These are phyloP conservation scores for Eulemur mongoz DNA, from an alignment of 2,797 vertebrate species.

Conservation along the genomic window DNA sequence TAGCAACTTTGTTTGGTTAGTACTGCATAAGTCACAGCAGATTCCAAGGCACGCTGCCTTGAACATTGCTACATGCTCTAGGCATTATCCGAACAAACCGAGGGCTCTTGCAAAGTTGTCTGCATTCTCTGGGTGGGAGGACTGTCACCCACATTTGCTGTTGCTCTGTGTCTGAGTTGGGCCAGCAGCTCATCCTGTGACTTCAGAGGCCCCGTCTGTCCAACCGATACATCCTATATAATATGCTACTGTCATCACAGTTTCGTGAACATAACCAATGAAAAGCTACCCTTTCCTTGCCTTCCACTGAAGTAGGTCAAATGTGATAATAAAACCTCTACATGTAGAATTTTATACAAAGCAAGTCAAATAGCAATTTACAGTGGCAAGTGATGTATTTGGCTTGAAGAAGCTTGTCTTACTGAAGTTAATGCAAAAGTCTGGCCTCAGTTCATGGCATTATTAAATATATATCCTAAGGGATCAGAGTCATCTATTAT, in stretches of 20 bases:
- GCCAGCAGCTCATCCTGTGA: not conserved
- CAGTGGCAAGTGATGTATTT: slow-evolving; percentile 76
- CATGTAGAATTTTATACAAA: slow-evolving; percentile 60
- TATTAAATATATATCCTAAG: slow-evolving; percentile 76
- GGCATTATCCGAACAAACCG: slow-evolving; percentile 73
- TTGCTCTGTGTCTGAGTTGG: not conserved
- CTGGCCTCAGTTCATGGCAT: slow-evolving; percentile 66
- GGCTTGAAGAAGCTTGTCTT: slow-evolving; percentile 81
- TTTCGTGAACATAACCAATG: slow-evolving; percentile 22
- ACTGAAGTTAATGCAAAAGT: slow-evolving; percentile 79
- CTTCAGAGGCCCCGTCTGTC: not conserved
- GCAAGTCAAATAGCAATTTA: slow-evolving; percentile 65
- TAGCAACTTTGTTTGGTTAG: slow-evolving; percentile 73
- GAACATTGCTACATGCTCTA: slow-evolving; percentile 65
- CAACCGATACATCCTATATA: not conserved
- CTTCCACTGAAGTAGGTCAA: slow-evolving; percentile 27
- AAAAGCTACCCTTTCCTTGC: slow-evolving; percentile 12
- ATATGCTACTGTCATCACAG: not conserved
- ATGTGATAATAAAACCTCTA: slow-evolving; percentile 53
- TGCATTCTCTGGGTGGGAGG: slow-evolving; percentile 2
- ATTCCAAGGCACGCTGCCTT: slow-evolving; percentile 80
- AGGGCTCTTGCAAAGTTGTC: slow-evolving; percentile 38
- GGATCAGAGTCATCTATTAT: slow-evolving; percentile 59
- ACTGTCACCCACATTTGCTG: not conserved
- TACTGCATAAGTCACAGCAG: slow-evolving; percentile 74